Conservation (phyloP, 2,888 invertebrate genomes). For the Drosophila atroscutellata region DNA sequence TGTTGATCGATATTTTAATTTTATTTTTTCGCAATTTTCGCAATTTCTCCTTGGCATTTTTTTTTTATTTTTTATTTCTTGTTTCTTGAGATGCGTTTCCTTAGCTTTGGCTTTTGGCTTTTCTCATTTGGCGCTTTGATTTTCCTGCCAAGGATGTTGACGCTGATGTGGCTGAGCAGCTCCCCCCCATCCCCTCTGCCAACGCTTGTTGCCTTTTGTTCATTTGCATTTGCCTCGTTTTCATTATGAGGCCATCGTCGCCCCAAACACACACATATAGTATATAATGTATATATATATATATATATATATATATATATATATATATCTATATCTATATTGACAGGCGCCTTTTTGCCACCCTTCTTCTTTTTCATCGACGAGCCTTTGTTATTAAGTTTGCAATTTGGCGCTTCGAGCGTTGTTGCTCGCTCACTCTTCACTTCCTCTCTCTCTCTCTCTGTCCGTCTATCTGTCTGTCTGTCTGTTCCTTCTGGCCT, state of each 20-base stretch:
- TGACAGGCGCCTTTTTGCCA: conserved; percentile 11
- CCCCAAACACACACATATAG: conserved; percentile 22
- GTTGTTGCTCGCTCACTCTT: conserved; percentile 26
- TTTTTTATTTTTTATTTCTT: conserved; percentile 32
- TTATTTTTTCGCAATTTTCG: conserved; percentile 71
- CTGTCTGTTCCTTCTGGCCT: conserved; percentile 23
- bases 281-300: conserved; percentile 16
- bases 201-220: conserved; percentile 70
- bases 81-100: conserved; percentile 68
- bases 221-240: conserved; percentile 79
- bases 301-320: conserved; percentile 13
- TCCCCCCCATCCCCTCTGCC: conserved; percentile 25
- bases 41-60: conserved; percentile 27
- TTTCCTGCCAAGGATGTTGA: conserved; percentile 73
- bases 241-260: conserved; percentile 68
- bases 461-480: not conserved
- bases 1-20: conserved; percentile 84
- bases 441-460: conserved; percentile 38
- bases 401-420: conserved; percentile 65
- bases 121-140: conserved; percentile 76
- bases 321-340: conserved; percentile 13
- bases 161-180: conserved; percentile 50
- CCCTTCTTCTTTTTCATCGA: conserved; percentile 10
- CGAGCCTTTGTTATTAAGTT: conserved; percentile 71
- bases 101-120: conserved; percentile 72